Evolutionary conservation across 2,888 invertebrate species (phyloP).

Genomic region (Hirtodrosophila cameraria): DNA sequence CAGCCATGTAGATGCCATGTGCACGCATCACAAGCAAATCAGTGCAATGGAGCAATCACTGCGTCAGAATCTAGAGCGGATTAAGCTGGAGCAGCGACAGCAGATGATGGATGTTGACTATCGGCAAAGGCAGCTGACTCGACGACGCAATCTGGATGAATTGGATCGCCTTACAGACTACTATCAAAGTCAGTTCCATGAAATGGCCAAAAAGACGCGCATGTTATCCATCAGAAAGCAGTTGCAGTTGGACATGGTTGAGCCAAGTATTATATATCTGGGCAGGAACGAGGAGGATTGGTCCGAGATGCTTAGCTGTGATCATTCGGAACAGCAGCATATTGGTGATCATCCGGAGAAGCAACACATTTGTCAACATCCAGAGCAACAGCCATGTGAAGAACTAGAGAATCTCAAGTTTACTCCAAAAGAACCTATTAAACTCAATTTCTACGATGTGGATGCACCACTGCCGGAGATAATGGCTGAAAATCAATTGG

Average conservation of each 20-base stretch:
- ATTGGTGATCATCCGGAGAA: no score
- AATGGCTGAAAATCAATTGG: not conserved
- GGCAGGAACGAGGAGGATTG: not conserved
- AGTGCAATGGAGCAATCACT: conserved; percentile 49
- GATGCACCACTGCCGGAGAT: not conserved
- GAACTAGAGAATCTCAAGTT: no score
- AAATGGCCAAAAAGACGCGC: conserved; percentile 40
- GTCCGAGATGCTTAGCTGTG: not conserved
- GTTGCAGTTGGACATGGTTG: not conserved
- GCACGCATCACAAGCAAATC: conserved; percentile 52
- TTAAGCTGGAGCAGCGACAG: conserved; percentile 38
- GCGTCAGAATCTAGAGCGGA: conserved; percentile 7
- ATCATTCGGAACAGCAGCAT: no score
- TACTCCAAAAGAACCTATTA: no score
- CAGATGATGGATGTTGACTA: conserved; percentile 22
- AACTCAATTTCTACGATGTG: not conserved
- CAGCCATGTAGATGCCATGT: conserved; percentile 31
- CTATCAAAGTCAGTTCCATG: conserved; percentile 44
- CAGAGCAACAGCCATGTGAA: no score
- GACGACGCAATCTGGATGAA: conserved; percentile 27
- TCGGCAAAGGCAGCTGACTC: not conserved
- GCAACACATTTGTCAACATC: no score
- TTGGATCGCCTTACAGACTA: conserved; percentile 42
- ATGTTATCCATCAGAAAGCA: conserved; percentile 37
- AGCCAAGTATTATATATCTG: conserved; percentile 23